Conservation (phyloP, 2,797 vertebrate genomes). For the Heteromormyrus szaboi region DNA sequence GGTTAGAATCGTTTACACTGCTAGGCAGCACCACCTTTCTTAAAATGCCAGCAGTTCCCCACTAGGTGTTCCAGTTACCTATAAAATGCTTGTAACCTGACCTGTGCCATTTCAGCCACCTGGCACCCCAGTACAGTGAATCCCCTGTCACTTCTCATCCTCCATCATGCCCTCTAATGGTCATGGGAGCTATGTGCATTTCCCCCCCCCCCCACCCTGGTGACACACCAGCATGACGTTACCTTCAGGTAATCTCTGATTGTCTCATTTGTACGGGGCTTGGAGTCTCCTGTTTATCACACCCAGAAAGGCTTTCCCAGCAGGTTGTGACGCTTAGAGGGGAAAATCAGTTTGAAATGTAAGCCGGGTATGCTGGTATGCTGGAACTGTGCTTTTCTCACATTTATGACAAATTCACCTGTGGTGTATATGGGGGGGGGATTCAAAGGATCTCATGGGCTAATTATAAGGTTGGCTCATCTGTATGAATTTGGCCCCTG, state of each 20-base stretch:
- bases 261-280: background rate
- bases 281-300: background rate
- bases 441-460: background rate
- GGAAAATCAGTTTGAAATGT: background rate
- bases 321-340: background rate
- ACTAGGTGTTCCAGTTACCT: background rate
- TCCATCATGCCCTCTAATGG: background rate
- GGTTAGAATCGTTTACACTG: background rate
- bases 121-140: background rate
- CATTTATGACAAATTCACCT: background rate
- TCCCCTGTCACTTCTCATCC: background rate
- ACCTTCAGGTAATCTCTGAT: background rate
- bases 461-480: background rate
- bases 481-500: background rate
- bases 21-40: background rate
- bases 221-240: background rate
- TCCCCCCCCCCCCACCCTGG: background rate
- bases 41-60: background rate
- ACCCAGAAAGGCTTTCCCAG: background rate
- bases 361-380: background rate
- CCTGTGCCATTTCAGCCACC: background rate
- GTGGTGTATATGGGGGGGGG: background rate
- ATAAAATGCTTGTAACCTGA: background rate
- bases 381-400: background rate
- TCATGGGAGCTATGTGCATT: background rate